Percentiles rank a stretch among this genome's conserved stretches.
Conservation (phyloP, 1,140 invertebrate species). For the Drosophila pandora region DNA sequence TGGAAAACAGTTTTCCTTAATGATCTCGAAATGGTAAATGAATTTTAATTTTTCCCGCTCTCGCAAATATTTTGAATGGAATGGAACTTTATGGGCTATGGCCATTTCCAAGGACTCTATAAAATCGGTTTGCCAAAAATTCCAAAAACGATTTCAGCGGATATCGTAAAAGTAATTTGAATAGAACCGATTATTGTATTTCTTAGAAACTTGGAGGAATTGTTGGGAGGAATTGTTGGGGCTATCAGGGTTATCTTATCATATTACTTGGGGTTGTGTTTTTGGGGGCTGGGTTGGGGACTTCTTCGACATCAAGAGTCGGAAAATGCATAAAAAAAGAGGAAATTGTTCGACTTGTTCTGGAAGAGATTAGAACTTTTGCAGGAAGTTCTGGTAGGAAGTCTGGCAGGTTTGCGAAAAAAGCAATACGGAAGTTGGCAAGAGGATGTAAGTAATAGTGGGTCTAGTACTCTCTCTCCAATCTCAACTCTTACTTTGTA, state of each 20-base stretch:
- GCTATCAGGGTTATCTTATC: slow-evolving; percentile 60
- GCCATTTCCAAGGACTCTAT: slow-evolving; percentile 5
- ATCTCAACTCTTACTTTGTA: too few relatives aligned
- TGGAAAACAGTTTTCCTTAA: slow-evolving; percentile 25
- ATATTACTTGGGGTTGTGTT: slow-evolving; percentile 10
- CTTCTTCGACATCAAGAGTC: too few relatives aligned
- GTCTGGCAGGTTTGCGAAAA: slow-evolving; percentile 9
- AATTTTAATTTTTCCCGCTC: slow-evolving; percentile 12
- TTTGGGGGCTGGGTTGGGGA: not conserved
- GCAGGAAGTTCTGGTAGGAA: slow-evolving; percentile 14
- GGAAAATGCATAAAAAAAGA: too few relatives aligned
- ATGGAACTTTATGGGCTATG: slow-evolving; percentile 21
- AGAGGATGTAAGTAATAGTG: slow-evolving; percentile 8
- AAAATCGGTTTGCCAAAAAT: not conserved
- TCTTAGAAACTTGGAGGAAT: not conserved
- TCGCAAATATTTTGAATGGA: slow-evolving; percentile 34
- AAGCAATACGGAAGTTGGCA: not conserved
- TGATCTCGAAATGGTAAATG: slow-evolving; percentile 46
- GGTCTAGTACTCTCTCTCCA: too few relatives aligned
- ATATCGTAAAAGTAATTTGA: slow-evolving; percentile 2
- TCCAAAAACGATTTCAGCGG: not conserved
- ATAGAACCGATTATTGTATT: slow-evolving; percentile 28
- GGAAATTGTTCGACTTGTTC: not conserved
- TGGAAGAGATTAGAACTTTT: slow-evolving; percentile 2
- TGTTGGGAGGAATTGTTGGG: slow-evolving; percentile 12